Base-by-base conservation (phyloP, 2,113 vertebrate genomes). In the Nothobranchius furzeri region DNA sequence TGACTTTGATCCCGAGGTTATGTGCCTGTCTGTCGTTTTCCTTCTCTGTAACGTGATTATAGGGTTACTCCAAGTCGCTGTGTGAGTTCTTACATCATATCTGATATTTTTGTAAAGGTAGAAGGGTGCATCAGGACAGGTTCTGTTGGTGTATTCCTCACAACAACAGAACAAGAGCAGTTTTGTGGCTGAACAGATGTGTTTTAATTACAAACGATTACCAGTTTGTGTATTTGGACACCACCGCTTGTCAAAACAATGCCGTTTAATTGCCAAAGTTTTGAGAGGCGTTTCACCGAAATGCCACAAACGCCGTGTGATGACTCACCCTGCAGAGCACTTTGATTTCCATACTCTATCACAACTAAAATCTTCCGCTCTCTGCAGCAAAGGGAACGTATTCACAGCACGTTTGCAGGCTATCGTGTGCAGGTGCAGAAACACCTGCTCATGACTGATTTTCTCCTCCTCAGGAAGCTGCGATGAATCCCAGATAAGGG, bases 1-100 rank as follows among this genome's bases (percentile, higher is more conserved):
- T 71, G 54, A 25, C 64, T 73, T 79, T 70, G 47, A 54, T 66
- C 57, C 36, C 12, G 45, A 76, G 67, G 73, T 78, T 56, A 68
- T 54, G 56, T 25, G 47, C 51, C 59, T 7, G 15, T 14, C 50
- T 52, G 13, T 65, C 49, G 43, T 20, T 43, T 30, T 17, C n/a
- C 37, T 40, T 36, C n/a, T 50, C 9, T 40, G 46, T 57, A 37
- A 62, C 42, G 12, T 40, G 61, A 53, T 73, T 24, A 35, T 14
- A 35, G 42, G 37, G 54, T 14, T n/a, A 40, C 36, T 36, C 47
- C 24, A 47, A 51, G 37, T n/a, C 8, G 8, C 48, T 36, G 47
- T 50, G 51, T 45, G 4, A 50, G 25, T 51, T 46, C 7, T 11
- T 9, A 1, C 8, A 45, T 45, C 43, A 45, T 45, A 45, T 45